A percentile compares a stretch with the other conserved stretches of the same genome.
These are phyloP conservation scores for Volucella inanis DNA, from an alignment of 2,888 invertebrate genomes.

Conservation along the genomic window DNA sequence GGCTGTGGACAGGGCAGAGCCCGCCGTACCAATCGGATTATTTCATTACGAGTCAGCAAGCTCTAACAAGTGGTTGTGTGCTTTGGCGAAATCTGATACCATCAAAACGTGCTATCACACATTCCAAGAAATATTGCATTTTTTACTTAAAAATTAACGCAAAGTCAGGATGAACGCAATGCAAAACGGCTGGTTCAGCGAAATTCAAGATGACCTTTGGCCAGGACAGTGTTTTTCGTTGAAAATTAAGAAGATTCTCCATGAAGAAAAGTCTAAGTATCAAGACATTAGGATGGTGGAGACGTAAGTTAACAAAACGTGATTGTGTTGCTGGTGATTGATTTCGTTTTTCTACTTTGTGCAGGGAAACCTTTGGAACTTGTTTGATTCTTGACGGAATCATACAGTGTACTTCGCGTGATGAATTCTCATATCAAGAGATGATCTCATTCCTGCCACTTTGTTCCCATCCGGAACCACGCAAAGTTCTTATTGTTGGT, in stretches of 20 bases:
- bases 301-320: slow-evolving; percentile 85
- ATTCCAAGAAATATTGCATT: slow-evolving; percentile 4
- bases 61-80: slow-evolving; percentile 13
- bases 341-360: slow-evolving; percentile 28
- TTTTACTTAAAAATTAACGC: neutral
- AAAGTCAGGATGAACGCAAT: slow-evolving; percentile 86
- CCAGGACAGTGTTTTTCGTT: slow-evolving; percentile 95
- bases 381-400: slow-evolving; percentile 96
- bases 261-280: slow-evolving; percentile 90
- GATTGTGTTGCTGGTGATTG: neutral
- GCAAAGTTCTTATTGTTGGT: slow-evolving; percentile 96
- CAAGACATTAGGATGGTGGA: slow-evolving; percentile 93
- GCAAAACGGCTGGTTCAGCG: slow-evolving; percentile 95
- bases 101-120: slow-evolving; percentile 11
- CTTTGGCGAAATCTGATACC: neutral
- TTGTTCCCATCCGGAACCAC: slow-evolving; percentile 94
- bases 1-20: neutral
- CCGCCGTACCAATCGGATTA: slow-evolving; percentile 13
- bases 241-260: slow-evolving; percentile 90
- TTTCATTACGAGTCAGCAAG: slow-evolving; percentile 9
- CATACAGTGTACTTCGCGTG: slow-evolving; percentile 97
- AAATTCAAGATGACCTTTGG: slow-evolving; percentile 94
- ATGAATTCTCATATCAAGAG: slow-evolving; percentile 99
- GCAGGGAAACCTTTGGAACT: slow-evolving; percentile 87
- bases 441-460: slow-evolving; percentile 98